A percentile compares a stretch with the other conserved stretches of the same genome.
phyloP scores from a whole-genome alignment of 2,888 invertebrate species.

The Endotricha flammealis region DNA sequence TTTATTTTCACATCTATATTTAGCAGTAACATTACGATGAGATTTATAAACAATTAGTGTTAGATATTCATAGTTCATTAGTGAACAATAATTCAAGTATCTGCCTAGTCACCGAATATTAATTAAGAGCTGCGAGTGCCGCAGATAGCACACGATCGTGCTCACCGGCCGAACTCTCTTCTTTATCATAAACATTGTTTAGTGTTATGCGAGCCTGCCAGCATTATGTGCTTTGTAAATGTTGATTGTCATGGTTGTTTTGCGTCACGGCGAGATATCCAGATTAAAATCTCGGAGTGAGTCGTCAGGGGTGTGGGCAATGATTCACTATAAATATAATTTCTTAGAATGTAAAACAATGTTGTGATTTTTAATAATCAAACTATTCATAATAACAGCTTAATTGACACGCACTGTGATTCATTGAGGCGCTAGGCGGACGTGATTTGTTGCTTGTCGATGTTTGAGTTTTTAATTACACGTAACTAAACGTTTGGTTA shows the following conservation, averaged over 20 bases:
- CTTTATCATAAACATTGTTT: constrained; percentile 57
- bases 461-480: constrained; percentile 74
- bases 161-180: constrained; percentile 34
- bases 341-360: constrained; percentile 53
- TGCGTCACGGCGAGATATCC: constrained; percentile 54
- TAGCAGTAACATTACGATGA: too few relatives aligned
- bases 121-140: constrained; percentile 56
- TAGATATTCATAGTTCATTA: constrained; percentile 29
- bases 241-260: constrained; percentile 56
- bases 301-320: constrained; percentile 60
- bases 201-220: constrained; percentile 44
- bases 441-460: constrained; percentile 69
- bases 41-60: constrained; percentile 42
- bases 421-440: constrained; percentile 46
- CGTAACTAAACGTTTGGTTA: constrained; percentile 65
- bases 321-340: constrained; percentile 55
- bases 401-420: constrained; percentile 64
- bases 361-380: constrained; percentile 54
- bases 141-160: constrained; percentile 33
- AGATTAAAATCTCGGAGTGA: constrained; percentile 61
- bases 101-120: constrained; percentile 66
- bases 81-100: constrained; percentile 30
- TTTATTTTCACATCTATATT: too few relatives aligned
- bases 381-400: constrained; percentile 55
- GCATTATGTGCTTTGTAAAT: constrained; percentile 48